A percentile compares a stretch with the other conserved stretches of the same genome.
phyloP scores from a whole-genome alignment of 2,888 invertebrate species.

The Ectemnius continuus region DNA sequence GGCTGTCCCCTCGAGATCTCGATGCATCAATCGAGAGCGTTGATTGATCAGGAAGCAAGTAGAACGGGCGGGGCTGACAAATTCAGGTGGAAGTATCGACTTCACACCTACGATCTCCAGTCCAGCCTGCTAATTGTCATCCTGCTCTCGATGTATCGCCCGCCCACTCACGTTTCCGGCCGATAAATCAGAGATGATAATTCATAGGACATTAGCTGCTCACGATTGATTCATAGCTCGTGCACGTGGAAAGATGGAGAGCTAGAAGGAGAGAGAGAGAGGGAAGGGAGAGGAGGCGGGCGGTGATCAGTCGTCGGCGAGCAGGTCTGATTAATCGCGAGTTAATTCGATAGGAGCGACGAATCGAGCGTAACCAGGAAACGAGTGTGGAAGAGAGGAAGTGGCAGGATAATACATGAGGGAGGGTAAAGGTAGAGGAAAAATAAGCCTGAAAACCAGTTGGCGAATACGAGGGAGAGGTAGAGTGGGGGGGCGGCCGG shows the following conservation, averaged over 20 bases:
- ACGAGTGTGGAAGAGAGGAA: conserved; percentile 4
- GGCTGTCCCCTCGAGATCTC: neutral
- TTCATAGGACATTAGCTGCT: conserved; percentile 15
- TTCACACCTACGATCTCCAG: conserved; percentile 17
- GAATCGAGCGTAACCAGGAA: conserved; percentile 30
- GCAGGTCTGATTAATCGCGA: conserved; percentile 41
- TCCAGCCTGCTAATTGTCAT: conserved; percentile 41
- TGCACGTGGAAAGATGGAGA: neutral
- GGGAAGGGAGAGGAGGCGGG: too few relatives aligned
- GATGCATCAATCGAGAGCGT: neutral
- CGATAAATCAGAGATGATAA: conserved; percentile 46
- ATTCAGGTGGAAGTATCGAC: neutral
- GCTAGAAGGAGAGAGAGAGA: neutral
- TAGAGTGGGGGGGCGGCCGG: neutral
- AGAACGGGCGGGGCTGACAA: too few relatives aligned
- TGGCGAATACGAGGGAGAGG: neutral
- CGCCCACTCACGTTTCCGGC: conserved; percentile 34
- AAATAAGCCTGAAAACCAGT: conserved; percentile 7
- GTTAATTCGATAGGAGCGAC: conserved; percentile 39
- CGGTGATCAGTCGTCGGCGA: conserved; percentile 3
- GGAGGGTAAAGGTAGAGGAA: too few relatives aligned
- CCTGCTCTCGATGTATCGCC: conserved; percentile 33
- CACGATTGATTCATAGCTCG: conserved; percentile 32
- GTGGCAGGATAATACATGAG: neutral
- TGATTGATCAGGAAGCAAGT: too few relatives aligned